phyloP scores from a whole-genome alignment of 2,797 vertebrate species.

The Spinus pinus region DNA sequence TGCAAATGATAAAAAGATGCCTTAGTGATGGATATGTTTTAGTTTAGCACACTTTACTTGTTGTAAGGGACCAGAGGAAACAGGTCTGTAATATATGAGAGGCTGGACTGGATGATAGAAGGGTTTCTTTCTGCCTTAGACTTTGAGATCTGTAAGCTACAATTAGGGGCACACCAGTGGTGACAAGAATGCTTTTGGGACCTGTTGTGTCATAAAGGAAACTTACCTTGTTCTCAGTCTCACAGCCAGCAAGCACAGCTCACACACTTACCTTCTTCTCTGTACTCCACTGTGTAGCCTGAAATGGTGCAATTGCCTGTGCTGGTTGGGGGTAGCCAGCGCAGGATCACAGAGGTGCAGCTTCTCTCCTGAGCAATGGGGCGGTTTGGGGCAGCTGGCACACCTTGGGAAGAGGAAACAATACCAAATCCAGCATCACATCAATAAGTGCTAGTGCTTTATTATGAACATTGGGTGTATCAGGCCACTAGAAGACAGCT shows the following conservation, averaged over 20 bases:
- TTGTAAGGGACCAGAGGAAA: neutral
- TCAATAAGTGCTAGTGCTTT: neutral
- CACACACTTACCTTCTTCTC: slow-evolving; percentile 86
- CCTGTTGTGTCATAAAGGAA: neutral
- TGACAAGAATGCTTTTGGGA: neutral
- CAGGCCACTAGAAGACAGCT: neutral
- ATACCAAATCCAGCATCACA: neutral
- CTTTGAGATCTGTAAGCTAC: neutral
- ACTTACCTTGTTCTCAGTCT: neutral
- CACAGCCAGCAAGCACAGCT: neutral
- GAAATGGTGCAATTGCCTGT: slow-evolving; percentile 92
- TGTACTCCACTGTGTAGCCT: slow-evolving; percentile 93
- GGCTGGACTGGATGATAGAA: neutral
- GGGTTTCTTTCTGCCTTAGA: neutral
- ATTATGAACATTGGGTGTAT: neutral
- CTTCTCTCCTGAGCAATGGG: slow-evolving; percentile 95
- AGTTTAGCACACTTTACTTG: neutral
- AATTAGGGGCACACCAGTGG: neutral
- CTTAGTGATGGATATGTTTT: neutral
- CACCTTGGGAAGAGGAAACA: slow-evolving; percentile 76
- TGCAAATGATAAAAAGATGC: neutral
- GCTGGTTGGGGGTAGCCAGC: slow-evolving; percentile 91
- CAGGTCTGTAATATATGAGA: neutral
- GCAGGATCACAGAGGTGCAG: slow-evolving; percentile 90
- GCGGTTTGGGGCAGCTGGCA: slow-evolving; percentile 90